Percentiles rank a stretch among this genome's conserved stretches.
Conservation (phyloP, 2,113 vertebrate genomes). For the Oxyura jamaicensis region DNA sequence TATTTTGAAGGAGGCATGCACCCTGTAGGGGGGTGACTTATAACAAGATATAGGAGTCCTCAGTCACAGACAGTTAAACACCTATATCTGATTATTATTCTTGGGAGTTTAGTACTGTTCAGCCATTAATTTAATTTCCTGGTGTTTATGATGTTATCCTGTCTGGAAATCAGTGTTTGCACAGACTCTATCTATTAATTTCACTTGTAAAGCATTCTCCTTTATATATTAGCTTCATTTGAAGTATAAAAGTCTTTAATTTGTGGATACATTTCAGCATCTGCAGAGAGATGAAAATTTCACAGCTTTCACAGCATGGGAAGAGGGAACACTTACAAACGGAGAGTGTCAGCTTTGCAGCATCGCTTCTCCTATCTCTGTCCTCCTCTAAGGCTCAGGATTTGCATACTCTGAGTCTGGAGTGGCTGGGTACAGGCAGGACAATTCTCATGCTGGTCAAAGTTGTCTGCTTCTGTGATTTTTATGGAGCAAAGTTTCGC, state of each 20-base stretch:
- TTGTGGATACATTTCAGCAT: neutral
- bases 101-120: conserved; percentile 16
- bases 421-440: neutral
- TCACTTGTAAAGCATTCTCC: neutral
- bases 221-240: neutral
- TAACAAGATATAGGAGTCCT: conserved; percentile 1
- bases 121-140: conserved; percentile 55
- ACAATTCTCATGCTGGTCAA: neutral
- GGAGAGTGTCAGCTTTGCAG: neutral
- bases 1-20: conserved; percentile 20
- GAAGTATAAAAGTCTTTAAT: neutral
- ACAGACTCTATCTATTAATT: neutral
- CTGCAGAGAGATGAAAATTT: neutral
- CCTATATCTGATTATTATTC: conserved; percentile 41
- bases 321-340: neutral
- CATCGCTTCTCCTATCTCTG: neutral
- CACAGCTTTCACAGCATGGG: neutral
- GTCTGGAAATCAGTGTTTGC: conserved; percentile 25
- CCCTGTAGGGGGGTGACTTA: conserved; percentile 14
- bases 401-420: neutral
- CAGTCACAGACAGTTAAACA: conserved; percentile 41
- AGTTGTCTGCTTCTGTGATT: neutral
- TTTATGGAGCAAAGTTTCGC: neutral
- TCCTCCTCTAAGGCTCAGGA: neutral
- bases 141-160: conserved; percentile 43